Conservation (phyloP, 2,888 invertebrate genomes). For the Machimus atricapillus region DNA sequence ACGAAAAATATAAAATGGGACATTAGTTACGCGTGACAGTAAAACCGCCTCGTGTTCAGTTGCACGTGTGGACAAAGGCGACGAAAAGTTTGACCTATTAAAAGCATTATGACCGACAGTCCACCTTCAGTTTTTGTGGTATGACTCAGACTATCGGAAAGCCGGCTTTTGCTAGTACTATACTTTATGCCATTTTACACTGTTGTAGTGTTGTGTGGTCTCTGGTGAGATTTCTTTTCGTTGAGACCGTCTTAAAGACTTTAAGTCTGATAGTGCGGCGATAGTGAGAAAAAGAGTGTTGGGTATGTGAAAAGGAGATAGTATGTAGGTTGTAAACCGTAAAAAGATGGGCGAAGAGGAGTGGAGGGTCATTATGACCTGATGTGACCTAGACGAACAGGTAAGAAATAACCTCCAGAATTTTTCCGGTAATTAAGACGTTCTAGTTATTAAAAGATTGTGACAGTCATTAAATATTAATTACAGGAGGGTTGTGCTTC, state of each 20-base stretch:
- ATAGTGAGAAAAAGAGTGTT: not conserved
- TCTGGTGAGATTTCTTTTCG: not conserved
- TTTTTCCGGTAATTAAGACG: not conserved
- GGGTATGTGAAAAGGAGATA: not conserved
- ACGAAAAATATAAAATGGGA: not conserved
- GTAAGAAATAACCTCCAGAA: not conserved
- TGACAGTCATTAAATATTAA: not conserved
- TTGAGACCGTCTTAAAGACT: not conserved
- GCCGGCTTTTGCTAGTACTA: not conserved
- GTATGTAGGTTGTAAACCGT: not conserved
- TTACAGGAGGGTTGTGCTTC: not conserved
- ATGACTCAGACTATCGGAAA: not conserved
- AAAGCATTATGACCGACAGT: not conserved
- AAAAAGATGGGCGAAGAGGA: not conserved
- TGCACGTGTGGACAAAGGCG: not conserved
- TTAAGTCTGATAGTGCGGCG: not conserved
- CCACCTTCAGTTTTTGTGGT: not conserved
- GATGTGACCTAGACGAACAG: not conserved
- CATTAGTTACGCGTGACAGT: not conserved
- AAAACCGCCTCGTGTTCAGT: not conserved
- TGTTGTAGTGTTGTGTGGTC: not conserved
- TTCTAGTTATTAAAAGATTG: not conserved
- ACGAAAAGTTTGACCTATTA: not conserved
- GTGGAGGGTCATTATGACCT: not conserved
- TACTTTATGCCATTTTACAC: not conserved